These are phyloP conservation scores for Tapirus terrestris DNA, from an alignment of 2,113 vertebrate species.

Conservation along the genomic window DNA sequence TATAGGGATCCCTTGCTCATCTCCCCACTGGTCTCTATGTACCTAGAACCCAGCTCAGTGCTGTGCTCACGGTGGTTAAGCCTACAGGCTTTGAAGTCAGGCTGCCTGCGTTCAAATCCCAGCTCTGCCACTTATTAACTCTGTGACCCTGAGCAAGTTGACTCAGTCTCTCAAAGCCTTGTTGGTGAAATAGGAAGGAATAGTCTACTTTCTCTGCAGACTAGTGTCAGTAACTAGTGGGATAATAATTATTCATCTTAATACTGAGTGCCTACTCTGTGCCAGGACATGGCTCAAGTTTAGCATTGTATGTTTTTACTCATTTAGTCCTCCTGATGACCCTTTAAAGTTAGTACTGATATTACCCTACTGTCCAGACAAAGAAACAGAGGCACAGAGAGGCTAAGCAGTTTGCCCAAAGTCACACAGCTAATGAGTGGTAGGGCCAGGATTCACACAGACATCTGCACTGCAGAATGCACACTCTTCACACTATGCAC, in stretches of 20 bases:
- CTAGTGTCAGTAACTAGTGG: background rate
- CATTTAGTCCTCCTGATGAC: background rate
- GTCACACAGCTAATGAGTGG: background rate
- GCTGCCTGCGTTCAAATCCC: background rate
- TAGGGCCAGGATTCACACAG: background rate
- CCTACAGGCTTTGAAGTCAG: background rate
- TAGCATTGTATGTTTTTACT: background rate
- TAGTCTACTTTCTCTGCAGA: background rate
- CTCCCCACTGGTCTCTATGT: background rate
- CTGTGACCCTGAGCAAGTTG: slow-evolving; percentile 14
- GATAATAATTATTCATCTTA: background rate
- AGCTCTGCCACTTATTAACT: slow-evolving; percentile 39
- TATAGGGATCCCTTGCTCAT: background rate
- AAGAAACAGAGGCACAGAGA: background rate
- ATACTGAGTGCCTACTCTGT: background rate
- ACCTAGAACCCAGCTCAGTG: background rate
- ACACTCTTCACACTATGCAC: background rate
- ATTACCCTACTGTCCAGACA: background rate
- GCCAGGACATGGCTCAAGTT: background rate
- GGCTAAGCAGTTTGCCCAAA: background rate
- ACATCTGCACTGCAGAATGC: background rate
- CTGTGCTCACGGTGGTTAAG: background rate
- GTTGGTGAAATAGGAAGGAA: slow-evolving; percentile 12
- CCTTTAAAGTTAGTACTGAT: background rate
- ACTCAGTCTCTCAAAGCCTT: background rate